These are phyloP conservation scores for Festucalex cinctus DNA, from an alignment of 2,113 vertebrate species.

Conservation along the genomic window DNA sequence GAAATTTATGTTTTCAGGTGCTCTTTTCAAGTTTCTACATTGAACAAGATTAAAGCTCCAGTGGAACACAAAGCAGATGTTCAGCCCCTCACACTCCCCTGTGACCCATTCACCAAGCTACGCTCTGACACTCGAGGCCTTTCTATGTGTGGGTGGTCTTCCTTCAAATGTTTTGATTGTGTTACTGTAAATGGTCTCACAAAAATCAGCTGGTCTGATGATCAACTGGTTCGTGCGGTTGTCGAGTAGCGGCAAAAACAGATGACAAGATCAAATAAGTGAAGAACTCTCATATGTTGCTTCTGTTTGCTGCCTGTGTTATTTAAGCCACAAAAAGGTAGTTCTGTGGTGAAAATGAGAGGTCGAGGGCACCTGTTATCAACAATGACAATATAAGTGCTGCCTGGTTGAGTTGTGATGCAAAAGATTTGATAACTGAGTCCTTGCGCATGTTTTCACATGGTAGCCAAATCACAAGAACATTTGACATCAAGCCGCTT, in stretches of 20 bases:
- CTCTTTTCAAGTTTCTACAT: neutral
- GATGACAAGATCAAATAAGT: neutral
- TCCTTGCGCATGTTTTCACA: neutral
- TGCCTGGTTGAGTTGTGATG: too few species aligned
- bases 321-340: too few species aligned
- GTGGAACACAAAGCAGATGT: slow-evolving; percentile 49
- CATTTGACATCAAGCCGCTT: slow-evolving; percentile 2
- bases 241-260: neutral
- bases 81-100: neutral
- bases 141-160: neutral
- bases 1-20: too few species aligned
- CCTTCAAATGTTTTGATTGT: neutral
- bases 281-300: neutral
- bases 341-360: too few species aligned
- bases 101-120: slow-evolving; percentile 7
- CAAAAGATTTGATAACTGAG: too few species aligned
- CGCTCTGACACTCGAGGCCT: neutral
- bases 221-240: neutral
- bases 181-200: neutral
- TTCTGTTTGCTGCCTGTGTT: too few species aligned
- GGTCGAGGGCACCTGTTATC: too few species aligned
- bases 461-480: slow-evolving; percentile 2
- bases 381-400: too few species aligned
- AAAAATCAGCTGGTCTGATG: neutral
- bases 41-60: slow-evolving; percentile 10